A percentile compares a stretch with the other conserved stretches of the same genome.
phyloP scores from a whole-genome alignment of 1,140 invertebrate species.

The Drosophila athabasca region DNA sequence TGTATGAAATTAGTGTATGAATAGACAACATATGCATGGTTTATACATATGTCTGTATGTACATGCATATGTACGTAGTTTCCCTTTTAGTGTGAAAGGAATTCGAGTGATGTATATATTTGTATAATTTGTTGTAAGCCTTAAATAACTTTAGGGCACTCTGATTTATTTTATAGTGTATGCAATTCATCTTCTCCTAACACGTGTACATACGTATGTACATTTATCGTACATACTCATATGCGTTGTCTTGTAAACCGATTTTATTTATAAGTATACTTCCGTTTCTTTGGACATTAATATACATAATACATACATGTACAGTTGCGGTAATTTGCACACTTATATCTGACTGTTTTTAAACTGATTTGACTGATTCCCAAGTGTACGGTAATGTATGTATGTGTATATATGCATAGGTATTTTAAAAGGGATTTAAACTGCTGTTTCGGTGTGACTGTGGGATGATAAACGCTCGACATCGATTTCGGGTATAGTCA shows the following conservation, averaged over 20 bases:
- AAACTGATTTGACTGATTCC: constrained; percentile 17
- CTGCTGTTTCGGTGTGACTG: constrained; percentile 96
- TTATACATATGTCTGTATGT: constrained; percentile 1
- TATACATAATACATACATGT: too few species aligned
- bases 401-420: constrained; percentile 16
- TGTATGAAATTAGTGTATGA: not conserved
- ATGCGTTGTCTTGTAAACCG: too few species aligned
- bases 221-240: too few species aligned
- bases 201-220: too few species aligned
- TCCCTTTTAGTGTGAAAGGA: constrained; percentile 4
- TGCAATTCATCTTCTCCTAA: too few species aligned
- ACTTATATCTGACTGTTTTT: constrained; percentile 4
- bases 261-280: too few species aligned
- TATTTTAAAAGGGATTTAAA: constrained; percentile 85
- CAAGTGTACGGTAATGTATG: constrained; percentile 22
- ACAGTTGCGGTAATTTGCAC: not conserved
- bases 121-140: constrained; percentile 17
- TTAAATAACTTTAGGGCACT: constrained; percentile 37
- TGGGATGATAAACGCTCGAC: constrained; percentile 95
- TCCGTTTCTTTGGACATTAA: too few species aligned
- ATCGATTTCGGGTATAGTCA: constrained; percentile 94
- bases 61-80: not conserved
- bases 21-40: too few species aligned
- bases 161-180: constrained; percentile 17
- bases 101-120: constrained; percentile 19